Evolutionary conservation across 1,140 invertebrate genomes (phyloP), one percentile per base, ranked within the genome.

Genomic region (Trichonephila clavata): DNA sequence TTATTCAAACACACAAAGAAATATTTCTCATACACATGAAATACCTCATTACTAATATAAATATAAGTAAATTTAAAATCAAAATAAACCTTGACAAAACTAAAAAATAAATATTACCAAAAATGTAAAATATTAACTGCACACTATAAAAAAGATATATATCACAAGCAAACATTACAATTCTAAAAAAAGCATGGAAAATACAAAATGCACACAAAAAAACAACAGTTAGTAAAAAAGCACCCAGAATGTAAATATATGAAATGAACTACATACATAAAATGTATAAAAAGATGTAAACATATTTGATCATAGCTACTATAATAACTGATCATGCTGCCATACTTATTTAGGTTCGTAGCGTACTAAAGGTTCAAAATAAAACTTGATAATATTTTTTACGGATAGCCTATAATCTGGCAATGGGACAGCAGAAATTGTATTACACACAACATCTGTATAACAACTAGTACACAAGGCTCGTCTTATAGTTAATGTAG

Each of bases 321-420:
- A 18, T 80, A 20, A 84, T 59, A 84, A 59, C 20, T 24, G 20
- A 13, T 32, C 0, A 84, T 59, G n/a, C 57, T 59, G 21, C 10
- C 50, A 50, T 10, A 13, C n/a, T 84, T 57, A 68, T 32, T 89
- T 81, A 81, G 39, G 43, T 32, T 81, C 59, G 57, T 92, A 92
- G 2, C 60, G 39, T 1, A 93, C 32, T 27, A 93, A 88, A 39
- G 92, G 92, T 32, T 86, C 61, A 21, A 93, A 81, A 81, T 93
- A 93, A 50, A 93, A 50, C 57, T 81, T 60, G 1, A 93, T 60
- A 39, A 93, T n/a, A 88, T 93, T 93, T 88, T 93, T 87, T 4
- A 80, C 10, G 14, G 92, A 93, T 50, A 80, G 27, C 27, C 18
- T 57, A 43, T 80, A 93, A 63, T 81, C 61, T n/a, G 86, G 68